Conservation (phyloP, 2,888 invertebrate genomes). For the Limnephilus rhombicus region DNA sequence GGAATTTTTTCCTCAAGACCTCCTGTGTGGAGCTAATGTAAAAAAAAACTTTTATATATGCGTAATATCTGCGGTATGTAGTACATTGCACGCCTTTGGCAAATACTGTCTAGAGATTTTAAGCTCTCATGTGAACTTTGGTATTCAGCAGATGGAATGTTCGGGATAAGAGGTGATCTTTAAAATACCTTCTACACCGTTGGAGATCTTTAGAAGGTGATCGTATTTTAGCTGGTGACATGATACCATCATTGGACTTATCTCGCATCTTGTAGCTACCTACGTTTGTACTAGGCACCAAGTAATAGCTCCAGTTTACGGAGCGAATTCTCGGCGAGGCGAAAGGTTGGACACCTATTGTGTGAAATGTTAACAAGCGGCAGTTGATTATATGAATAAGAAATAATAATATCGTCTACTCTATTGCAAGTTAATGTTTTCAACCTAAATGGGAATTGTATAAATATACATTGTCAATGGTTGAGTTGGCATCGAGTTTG, state of each 20-base stretch:
- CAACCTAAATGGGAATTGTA: not conserved
- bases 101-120: not conserved
- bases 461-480: too few relatives aligned
- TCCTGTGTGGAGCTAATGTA: too few relatives aligned
- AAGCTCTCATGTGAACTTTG: not conserved
- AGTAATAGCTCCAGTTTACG: not conserved
- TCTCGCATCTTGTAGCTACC: not conserved
- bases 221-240: not conserved
- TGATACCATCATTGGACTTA: not conserved
- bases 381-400: not conserved
- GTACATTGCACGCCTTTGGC: not conserved
- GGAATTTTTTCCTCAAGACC: too few relatives aligned
- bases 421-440: not conserved
- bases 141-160: not conserved
- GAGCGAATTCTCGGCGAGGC: not conserved
- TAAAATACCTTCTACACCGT: not conserved
- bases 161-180: not conserved
- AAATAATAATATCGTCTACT: not conserved
- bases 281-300: not conserved
- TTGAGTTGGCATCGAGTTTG: too few relatives aligned
- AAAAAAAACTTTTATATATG: too few relatives aligned
- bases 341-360: not conserved
- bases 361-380: not conserved
- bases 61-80: not conserved
- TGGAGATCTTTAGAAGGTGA: not conserved